phyloP scores from a whole-genome alignment of 2,888 invertebrate genomes.

The Platycheirus rosarum region DNA sequence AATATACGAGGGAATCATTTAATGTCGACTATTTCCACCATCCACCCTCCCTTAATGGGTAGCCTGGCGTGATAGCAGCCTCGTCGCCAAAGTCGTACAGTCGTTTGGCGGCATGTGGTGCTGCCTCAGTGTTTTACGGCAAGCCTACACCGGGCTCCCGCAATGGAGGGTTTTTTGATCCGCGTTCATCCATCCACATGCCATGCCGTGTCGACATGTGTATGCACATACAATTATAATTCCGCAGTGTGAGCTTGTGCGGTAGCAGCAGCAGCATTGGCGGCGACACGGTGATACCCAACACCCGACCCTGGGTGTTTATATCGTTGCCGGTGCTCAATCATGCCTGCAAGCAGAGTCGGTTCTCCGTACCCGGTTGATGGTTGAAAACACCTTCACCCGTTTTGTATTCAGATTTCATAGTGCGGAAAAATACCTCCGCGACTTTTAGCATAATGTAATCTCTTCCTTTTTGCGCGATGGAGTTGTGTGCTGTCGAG shows the following conservation, averaged over 20 bases:
- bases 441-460: conserved; percentile 75
- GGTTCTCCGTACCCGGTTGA: too few relatives aligned
- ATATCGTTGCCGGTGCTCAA: conserved; percentile 74
- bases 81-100: conserved; percentile 30
- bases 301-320: conserved; percentile 71
- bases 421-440: conserved; percentile 74
- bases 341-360: conserved; percentile 75
- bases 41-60: conserved; percentile 45
- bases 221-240: conserved; percentile 74
- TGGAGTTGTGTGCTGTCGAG: conserved; percentile 25
- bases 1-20: conserved; percentile 74
- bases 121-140: conserved; percentile 66
- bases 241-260: conserved; percentile 41
- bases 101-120: conserved; percentile 74
- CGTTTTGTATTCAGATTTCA: conserved; percentile 74
- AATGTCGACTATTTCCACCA: conserved; percentile 67
- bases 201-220: conserved; percentile 71
- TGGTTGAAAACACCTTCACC: conserved; percentile 75
- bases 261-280: conserved; percentile 5
- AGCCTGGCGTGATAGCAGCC: conserved; percentile 64
- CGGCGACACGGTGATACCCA: conserved; percentile 42
- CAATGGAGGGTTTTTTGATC: conserved; percentile 56
- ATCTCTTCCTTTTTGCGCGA: conserved; percentile 70
- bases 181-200: conserved; percentile 73
- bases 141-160: conserved; percentile 49